Evolutionary conservation across 2,888 invertebrate genomes (phyloP), one percentile per base, ranked within the genome.

Genomic region (Ypsolopha sequella): DNA sequence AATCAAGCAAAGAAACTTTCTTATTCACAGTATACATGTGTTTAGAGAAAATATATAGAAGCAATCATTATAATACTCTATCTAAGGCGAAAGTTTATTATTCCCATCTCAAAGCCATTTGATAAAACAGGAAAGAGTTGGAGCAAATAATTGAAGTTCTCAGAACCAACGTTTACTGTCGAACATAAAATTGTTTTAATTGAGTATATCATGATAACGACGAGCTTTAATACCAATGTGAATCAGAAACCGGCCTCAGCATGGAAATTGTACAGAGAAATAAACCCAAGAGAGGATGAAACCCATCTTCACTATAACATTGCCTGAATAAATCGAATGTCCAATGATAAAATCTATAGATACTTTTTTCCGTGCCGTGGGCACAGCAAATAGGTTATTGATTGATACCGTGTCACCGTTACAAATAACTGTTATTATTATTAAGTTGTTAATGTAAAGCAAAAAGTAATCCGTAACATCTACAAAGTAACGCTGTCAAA

Each of bases 341-440:
- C 66, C 65, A 60, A 54, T 59, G 62, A 68, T 68, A 61, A 48
- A 53, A 70, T 70, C 67, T 60, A 53, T 61, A 58, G 54, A 53
- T 33, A 34, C 34, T 46, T 34, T 46, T 45, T 34, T 34, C n/a
- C n/a, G 7, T 46, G 7, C 35, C 35, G 35, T 11, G 10, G 43
- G 13, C 6, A 14, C 24, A 9, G 43, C 13, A 43, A 13, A 43
- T 13, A 43, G 43, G 8, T 13, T 46, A 34, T 35, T 34, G 46
- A 46, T 46, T 34, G 46, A 46, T 46, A 46, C 11, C 34, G 11
- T 46, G 46, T 46, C 46, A 35, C 46, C 46, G 36, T 46, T 46
- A 46, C n/a, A 35, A 46, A n/a, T 46, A 24, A 46, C 34, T n/a
- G 11, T 33, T 34, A 39, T 39, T 39, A 11, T n/a, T 39, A 39